Evolutionary conservation across 2,888 invertebrate genomes (phyloP).

Genomic region (Chydorus sphaericus): DNA sequence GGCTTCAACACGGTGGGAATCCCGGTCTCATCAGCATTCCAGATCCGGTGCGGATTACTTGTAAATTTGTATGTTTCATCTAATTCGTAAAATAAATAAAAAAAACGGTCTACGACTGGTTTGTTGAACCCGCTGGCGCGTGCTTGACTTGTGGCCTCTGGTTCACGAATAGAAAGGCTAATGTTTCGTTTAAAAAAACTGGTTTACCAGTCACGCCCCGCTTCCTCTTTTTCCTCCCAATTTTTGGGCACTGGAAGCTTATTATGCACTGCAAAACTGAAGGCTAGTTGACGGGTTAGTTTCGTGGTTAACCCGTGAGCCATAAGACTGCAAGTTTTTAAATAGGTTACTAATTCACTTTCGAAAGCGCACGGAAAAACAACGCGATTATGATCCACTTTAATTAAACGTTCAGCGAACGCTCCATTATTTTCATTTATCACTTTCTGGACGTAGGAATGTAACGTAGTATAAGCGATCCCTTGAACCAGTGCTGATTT

Average conservation of each 20-base stretch:
- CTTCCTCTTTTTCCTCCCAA: slow-evolving; percentile 11
- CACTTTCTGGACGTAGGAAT: no score
- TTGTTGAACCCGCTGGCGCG: slow-evolving; percentile 11
- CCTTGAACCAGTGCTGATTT: no score
- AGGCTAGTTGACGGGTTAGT: slow-evolving; percentile 6
- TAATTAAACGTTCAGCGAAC: no score
- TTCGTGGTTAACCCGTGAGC: slow-evolving; percentile 9
- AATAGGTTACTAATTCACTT: slow-evolving; percentile 6
- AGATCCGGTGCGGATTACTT: neutral
- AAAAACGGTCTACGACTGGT: slow-evolving; percentile 8
- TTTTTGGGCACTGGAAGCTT: slow-evolving; percentile 4
- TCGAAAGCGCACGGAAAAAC: no score
- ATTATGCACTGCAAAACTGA: neutral
- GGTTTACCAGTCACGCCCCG: slow-evolving; percentile 7
- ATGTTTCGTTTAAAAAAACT: slow-evolving; percentile 10
- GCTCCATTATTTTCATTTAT: slow-evolving; percentile 6
- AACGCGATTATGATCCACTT: no score
- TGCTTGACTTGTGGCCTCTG: slow-evolving; percentile 12
- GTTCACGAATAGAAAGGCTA: slow-evolving; percentile 8
- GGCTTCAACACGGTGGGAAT: slow-evolving; percentile 10
- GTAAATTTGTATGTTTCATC: neutral
- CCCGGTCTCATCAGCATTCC: slow-evolving; percentile 11
- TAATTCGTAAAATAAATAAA: slow-evolving; percentile 1
- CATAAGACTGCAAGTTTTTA: slow-evolving; percentile 5
- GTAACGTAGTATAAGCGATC: no score